Base-by-base conservation (phyloP, 2,797 vertebrate species). In the Sardinella longiceps region DNA sequence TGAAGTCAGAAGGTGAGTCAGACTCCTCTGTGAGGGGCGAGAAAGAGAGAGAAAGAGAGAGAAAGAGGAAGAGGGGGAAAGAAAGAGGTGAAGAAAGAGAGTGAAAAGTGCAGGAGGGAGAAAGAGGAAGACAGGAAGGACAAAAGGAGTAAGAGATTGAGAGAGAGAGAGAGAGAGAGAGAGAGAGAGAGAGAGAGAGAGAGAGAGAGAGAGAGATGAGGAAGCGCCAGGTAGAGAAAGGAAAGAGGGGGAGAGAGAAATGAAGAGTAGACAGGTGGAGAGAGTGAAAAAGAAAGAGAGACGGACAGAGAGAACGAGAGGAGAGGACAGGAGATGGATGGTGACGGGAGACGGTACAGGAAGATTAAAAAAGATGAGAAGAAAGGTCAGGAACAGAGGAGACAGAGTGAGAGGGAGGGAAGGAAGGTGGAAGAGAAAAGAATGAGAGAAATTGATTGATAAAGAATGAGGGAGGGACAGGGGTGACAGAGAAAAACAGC, bases 1-100 rank as follows among this genome's bases (percentile, higher is more conserved):
- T 95, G 86, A 95, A 96, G 89, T 94, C 94, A 0, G 96, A 97
- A 82, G 96, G 94, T 3, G 96, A 97, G 33, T 96, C 96, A 23
- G 89, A 90, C 11, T 96, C 96, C 91, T 97, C 97, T 98, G 94
- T 89, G 90, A 43, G 39, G 39, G 37, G 18, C 43, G 70, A 77
- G 33, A 23, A 5, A 43, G 18, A 43, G 4, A 77, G 70, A 23
- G 37, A 43, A 1, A 10, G 20, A 43, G 37, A 43, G 70, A 74
- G 28, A 23, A 14, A 66, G 10, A 25, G 5, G 23, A 56, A 11
- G 63, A 70, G 63, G 37, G 63, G 37, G 20, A 37, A 15, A 70
- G 20, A 37, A 14, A 70, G 23, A 63, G 30, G 33, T 14, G 33
- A 18, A 37, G 63, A 66, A 28, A 66, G 28, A 66, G 63, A 33